A percentile compares a stretch with the other conserved stretches of the same genome.
phyloP scores from a whole-genome alignment of 1,140 invertebrate species.

The Diabrotica undecimpunctata region DNA sequence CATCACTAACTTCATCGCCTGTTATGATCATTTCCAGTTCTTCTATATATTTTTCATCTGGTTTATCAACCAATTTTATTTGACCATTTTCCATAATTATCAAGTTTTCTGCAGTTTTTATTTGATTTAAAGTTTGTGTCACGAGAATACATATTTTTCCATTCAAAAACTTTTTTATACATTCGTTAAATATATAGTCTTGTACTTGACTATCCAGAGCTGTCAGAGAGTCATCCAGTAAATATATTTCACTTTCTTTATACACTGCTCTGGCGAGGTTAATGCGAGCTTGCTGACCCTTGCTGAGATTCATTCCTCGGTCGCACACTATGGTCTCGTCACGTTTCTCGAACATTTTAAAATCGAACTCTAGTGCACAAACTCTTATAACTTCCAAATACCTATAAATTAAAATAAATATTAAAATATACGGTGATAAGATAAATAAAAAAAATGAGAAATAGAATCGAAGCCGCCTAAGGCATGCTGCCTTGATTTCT shows the following conservation, averaged over 20 bases:
- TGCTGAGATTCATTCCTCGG: conserved; percentile 72
- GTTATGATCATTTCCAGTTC: conserved; percentile 13
- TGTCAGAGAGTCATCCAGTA: conserved; percentile 78
- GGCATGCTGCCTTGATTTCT: no score
- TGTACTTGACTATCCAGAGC: conserved; percentile 80
- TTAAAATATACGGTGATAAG: no score
- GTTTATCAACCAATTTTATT: conserved; percentile 46
- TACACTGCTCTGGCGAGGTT: conserved; percentile 83
- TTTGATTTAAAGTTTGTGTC: conserved; percentile 82
- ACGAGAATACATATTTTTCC: conserved; percentile 67
- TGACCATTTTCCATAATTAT: conserved; percentile 60
- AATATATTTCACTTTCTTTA: conserved; percentile 71
- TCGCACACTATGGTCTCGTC: conserved; percentile 80
- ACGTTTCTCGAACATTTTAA: conserved; percentile 64
- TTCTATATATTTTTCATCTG: conserved; percentile 24
- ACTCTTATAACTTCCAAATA: conserved; percentile 52
- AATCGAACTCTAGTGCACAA: conserved; percentile 64
- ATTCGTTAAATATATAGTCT: conserved; percentile 74
- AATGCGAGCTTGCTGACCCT: conserved; percentile 87
- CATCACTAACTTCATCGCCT: background rate
- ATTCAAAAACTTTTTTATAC: conserved; percentile 65
- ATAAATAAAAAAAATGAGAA: no score
- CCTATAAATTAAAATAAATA: background rate
- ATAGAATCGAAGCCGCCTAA: no score
- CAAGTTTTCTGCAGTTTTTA: conserved; percentile 70